Base-by-base conservation (phyloP, 2,797 vertebrate species). In the Valencia hispanica region DNA sequence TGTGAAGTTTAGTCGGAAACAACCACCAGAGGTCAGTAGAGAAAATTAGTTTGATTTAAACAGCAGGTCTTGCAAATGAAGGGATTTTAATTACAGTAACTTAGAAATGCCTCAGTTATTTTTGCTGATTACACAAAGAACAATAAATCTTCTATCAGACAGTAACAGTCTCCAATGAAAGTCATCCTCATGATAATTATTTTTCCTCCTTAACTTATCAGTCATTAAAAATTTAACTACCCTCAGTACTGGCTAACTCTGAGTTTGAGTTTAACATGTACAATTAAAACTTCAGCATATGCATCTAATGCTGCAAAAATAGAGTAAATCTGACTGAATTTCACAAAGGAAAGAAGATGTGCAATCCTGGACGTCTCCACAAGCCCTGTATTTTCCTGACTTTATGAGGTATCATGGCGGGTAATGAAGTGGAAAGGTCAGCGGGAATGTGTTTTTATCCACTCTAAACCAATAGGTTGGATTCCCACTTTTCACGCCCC, bases 371-470 rank as follows among this genome's bases (percentile, higher is more conserved):
- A 74, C 17, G 39, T 74, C 83, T 78, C 84, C 75, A 48, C 73
- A 27, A 47, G 45, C 80, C 78, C 72, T 80, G 79, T 82, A 81
- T 84, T 89, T 84, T 72, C 75, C 73, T 86, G 87, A 77, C 76
- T 93, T 91, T 91, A 88, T 88, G 79, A 89, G 87, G 82, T 63
- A 89, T 90, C 85, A 90, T 73, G 77, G 72, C 34, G 36, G 78
- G 91, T 92, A 94, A 94, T 94, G 90, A 92, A 91, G 91, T 79
- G 53, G 88, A 93, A 92, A 94, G 92, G 89, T 92, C 91, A 87
- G 85, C 79, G 84, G 69, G 82, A 84, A 88, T 89, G 87, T 92
- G 87, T 85, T 91, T 88, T 89, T 78, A 93, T 92, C 87, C 71
- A 68, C 86, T 81, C 77, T 89, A 90, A 94, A 91, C 85, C 88